These are phyloP conservation scores for Cossypha dichroa DNA, from an alignment of 2,797 vertebrate genomes.

Conservation along the genomic window DNA sequence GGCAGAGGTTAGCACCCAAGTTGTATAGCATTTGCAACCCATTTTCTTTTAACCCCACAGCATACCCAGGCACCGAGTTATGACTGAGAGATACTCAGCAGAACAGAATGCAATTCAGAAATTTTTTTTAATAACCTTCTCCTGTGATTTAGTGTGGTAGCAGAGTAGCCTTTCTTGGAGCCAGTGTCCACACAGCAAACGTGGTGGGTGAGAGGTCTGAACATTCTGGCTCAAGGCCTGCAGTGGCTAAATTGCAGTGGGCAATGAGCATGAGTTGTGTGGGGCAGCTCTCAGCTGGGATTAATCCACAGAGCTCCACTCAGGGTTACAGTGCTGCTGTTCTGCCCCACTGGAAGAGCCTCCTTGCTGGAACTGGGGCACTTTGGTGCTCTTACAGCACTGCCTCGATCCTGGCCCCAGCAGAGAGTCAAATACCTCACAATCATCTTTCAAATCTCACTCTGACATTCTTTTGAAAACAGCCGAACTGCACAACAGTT, in stretches of 20 bases:
- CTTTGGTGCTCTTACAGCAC: neutral
- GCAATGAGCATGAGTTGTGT: neutral
- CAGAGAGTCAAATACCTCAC: neutral
- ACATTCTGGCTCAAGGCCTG: neutral
- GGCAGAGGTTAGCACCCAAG: neutral
- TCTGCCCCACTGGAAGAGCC: neutral
- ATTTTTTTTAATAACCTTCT: neutral
- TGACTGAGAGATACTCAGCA: neutral
- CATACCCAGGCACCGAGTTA: neutral
- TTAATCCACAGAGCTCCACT: neutral
- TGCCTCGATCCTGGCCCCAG: neutral
- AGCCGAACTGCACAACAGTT: neutral
- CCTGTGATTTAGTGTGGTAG: neutral
- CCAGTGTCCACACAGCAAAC: neutral
- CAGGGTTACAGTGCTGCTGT: neutral
- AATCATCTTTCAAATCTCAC: neutral
- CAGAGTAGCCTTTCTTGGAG: neutral
- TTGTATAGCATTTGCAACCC: rapidly evolving
- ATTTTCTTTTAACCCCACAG: neutral
- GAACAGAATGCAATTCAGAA: neutral
- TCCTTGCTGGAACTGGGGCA: neutral
- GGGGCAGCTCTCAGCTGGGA: neutral
- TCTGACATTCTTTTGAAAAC: neutral
- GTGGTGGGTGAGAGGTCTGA: neutral
- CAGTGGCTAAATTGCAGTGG: neutral